Evolutionary conservation across 2,888 invertebrate species (phyloP).

Genomic region (Neoascia interrupta): DNA sequence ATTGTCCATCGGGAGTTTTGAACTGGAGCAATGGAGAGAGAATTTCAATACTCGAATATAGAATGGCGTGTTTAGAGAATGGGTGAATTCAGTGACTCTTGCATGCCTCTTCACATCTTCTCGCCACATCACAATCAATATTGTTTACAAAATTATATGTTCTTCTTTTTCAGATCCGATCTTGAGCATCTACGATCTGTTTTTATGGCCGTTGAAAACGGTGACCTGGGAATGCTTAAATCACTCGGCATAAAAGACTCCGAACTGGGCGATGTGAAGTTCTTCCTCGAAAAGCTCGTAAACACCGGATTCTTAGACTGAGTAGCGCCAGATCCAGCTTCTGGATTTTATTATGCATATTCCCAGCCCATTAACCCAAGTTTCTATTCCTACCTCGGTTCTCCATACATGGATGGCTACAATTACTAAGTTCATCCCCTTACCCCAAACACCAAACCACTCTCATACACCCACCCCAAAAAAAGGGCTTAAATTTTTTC

Average conservation of each 20-base stretch:
- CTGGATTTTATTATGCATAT: slow-evolving; percentile 85
- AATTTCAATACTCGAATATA: too few relatives aligned
- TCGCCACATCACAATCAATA: too few relatives aligned
- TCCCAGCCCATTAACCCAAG: slow-evolving; percentile 85
- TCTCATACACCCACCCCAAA: too few relatives aligned
- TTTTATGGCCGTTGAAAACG: slow-evolving; percentile 97
- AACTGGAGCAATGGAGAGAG: too few relatives aligned
- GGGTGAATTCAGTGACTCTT: too few relatives aligned
- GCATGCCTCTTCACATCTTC: too few relatives aligned
- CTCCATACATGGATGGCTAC: slow-evolving; percentile 81
- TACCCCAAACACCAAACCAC: too few relatives aligned
- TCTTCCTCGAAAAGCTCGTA: slow-evolving; percentile 96
- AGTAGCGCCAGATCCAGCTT: slow-evolving; percentile 87
- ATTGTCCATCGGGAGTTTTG: too few relatives aligned
- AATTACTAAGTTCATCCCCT: slow-evolving; percentile 73
- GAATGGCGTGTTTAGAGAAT: too few relatives aligned
- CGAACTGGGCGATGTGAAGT: slow-evolving; percentile 96
- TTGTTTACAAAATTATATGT: too few relatives aligned
- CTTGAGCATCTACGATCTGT: slow-evolving; percentile 95
- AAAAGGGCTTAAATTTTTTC: slow-evolving; percentile 5
- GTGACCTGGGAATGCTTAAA: slow-evolving; percentile 95
- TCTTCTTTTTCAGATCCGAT: slow-evolving; percentile 85
- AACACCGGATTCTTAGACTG: slow-evolving; percentile 97
- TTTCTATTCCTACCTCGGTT: slow-evolving; percentile 85
- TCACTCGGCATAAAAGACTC: slow-evolving; percentile 97